These are phyloP conservation scores for Apostichopus japonicus DNA, from an alignment of 35 echinoderm and acorn worm genomes.

Conservation along the genomic window DNA sequence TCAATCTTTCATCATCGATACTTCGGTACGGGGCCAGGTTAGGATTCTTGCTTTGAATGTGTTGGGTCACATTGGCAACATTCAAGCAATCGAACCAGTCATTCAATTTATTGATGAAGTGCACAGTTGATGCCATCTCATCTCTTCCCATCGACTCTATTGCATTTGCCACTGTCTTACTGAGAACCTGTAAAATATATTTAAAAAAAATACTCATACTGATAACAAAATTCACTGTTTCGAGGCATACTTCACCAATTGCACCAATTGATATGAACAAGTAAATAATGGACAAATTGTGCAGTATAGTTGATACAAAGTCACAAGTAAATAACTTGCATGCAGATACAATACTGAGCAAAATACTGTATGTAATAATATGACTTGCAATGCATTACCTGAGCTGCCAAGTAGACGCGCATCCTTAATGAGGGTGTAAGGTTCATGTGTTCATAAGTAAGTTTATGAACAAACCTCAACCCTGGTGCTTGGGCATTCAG, in stretches of 20 bases:
- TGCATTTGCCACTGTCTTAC: constrained; percentile 57
- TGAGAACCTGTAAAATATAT: too few species aligned
- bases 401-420: constrained; percentile 58
- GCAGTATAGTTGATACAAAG: too few species aligned
- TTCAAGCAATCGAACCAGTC: constrained; percentile 79
- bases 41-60: background rate
- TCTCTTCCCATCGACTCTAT: constrained; percentile 2
- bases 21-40: constrained; percentile 41
- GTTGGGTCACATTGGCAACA: constrained; percentile 38
- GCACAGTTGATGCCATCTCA: constrained; percentile 38
- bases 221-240: too few species aligned
- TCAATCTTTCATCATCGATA: constrained; percentile 45
- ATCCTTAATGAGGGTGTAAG: constrained; percentile 50
- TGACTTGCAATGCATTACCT: constrained; percentile 30
- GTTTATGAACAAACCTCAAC: constrained; percentile 36
- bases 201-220: too few species aligned
- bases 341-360: background rate
- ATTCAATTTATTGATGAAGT: constrained; percentile 53
- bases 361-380: background rate
- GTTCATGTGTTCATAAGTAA: constrained; percentile 50
- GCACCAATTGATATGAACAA: too few species aligned
- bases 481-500: background rate
- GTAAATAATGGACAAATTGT: too few species aligned
- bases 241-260: too few species aligned
- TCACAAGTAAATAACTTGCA: too few species aligned